phyloP scores from a whole-genome alignment of 2,888 invertebrate genomes.

The Scaptomyza caliginosa region DNA sequence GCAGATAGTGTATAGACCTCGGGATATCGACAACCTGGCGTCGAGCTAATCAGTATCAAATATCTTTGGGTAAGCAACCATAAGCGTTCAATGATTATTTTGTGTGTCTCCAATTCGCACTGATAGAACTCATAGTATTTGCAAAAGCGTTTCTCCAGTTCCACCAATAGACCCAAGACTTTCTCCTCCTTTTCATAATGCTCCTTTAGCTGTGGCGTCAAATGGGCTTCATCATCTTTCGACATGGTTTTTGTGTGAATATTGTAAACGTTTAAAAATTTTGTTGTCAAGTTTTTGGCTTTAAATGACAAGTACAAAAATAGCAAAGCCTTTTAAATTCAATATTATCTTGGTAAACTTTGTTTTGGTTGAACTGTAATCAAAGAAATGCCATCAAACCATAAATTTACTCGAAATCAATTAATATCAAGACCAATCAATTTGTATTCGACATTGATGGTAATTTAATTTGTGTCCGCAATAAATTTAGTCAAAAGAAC shows the following conservation, averaged over 20 bases:
- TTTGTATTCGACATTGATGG: slow-evolving; percentile 42
- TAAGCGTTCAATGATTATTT: slow-evolving; percentile 66
- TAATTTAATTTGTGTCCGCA: slow-evolving; percentile 51
- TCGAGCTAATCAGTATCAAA: slow-evolving; percentile 70
- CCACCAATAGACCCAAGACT: slow-evolving; percentile 52
- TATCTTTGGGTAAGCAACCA: slow-evolving; percentile 81
- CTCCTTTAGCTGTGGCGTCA: slow-evolving; percentile 53
- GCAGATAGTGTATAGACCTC: slow-evolving; percentile 73
- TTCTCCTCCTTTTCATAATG: slow-evolving; percentile 67
- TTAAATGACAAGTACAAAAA: neutral
- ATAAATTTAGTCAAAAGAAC: slow-evolving; percentile 26
- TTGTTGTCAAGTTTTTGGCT: slow-evolving; percentile 1
- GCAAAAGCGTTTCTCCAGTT: slow-evolving; percentile 62
- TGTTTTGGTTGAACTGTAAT: neutral
- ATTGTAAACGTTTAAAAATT: neutral
- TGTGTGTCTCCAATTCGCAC: slow-evolving; percentile 68
- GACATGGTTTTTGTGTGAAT: slow-evolving; percentile 17
- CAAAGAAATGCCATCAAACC: slow-evolving; percentile 6
- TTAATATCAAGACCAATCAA: slow-evolving; percentile 39
- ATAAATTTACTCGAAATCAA: slow-evolving; percentile 29
- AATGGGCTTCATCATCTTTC: slow-evolving; percentile 42
- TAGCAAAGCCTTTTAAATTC: neutral
- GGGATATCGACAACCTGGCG: slow-evolving; percentile 69
- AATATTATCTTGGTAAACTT: too few species aligned
- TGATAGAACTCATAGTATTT: slow-evolving; percentile 52